Percentiles rank a stretch among this genome's conserved stretches.
phyloP scores from a whole-genome alignment of 2,797 vertebrate genomes.

The Diceros bicornis region DNA sequence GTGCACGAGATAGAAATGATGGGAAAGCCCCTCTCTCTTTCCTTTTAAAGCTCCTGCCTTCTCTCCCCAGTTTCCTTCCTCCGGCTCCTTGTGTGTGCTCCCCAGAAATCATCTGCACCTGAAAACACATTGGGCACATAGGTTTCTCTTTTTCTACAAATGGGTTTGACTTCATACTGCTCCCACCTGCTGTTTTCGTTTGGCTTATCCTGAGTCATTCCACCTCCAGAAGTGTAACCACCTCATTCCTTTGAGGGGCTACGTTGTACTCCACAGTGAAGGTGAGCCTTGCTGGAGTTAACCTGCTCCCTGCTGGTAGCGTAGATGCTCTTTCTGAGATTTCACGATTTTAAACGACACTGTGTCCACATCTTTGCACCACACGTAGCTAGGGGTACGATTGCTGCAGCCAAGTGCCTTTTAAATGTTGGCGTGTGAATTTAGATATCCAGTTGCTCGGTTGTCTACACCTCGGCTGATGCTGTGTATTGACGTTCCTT shows the following conservation, averaged over 20 bases:
- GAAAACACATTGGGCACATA: rapidly evolving
- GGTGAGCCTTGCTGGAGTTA: not conserved
- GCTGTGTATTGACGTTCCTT: not conserved
- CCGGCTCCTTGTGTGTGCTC: not conserved
- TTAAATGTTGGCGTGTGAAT: rapidly evolving
- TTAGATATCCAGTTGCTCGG: too few species aligned
- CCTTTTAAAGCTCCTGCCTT: not conserved
- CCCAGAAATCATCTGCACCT: not conserved
- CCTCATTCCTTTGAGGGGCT: not conserved
- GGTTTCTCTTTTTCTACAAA: not conserved
- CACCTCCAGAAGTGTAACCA: rapidly evolving
- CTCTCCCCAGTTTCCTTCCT: not conserved
- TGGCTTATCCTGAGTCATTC: rapidly evolving
- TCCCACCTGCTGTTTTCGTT: not conserved
- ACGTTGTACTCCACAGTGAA: rapidly evolving
- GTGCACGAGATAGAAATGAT: too few species aligned
- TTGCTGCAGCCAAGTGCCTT: not conserved
- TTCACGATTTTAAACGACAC: rapidly evolving
- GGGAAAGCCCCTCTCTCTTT: not conserved
- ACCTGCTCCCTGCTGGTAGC: not conserved
- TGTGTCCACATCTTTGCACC: not conserved
- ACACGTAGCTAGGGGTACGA: rapidly evolving
- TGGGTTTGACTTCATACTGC: too few species aligned
- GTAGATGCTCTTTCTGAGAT: not conserved
- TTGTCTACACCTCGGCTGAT: rapidly evolving